A percentile compares a stretch with the other conserved stretches of the same genome.
Evolutionary conservation across 2,113 vertebrate genomes (phyloP).

Genomic region (Monopterus albus): DNA sequence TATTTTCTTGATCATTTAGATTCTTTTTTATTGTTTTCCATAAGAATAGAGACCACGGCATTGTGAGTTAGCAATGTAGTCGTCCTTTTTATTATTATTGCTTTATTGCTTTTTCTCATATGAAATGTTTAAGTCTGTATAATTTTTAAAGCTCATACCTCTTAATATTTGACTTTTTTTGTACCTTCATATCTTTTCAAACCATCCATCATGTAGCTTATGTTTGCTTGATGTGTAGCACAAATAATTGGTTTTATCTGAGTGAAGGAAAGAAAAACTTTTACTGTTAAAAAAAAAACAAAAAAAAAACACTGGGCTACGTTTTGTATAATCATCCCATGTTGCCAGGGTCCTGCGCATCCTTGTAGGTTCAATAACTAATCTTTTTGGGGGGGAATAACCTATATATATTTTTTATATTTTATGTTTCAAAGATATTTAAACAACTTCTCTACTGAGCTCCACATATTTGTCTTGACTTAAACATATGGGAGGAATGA

Average conservation of each 20-base stretch:
- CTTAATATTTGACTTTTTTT: conserved; percentile 62
- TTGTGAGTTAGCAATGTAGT: conserved; percentile 81
- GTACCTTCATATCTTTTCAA: conserved; percentile 66
- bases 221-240: conserved; percentile 67
- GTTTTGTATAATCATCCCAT: conserved; percentile 56
- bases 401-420: conserved; percentile 22
- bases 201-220: conserved; percentile 68
- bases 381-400: conserved; percentile 30
- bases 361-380: conserved; percentile 29
- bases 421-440: conserved; percentile 38
- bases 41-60: conserved; percentile 80
- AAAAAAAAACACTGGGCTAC: conserved; percentile 65
- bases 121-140: conserved; percentile 63
- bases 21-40: conserved; percentile 68
- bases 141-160: conserved; percentile 75
- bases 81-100: conserved; percentile 63
- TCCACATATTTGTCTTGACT: conserved; percentile 28
- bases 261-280: conserved; percentile 56
- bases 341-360: conserved; percentile 59
- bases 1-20: conserved; percentile 60
- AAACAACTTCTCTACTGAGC: conserved; percentile 30
- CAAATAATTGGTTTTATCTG: conserved; percentile 67
- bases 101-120: conserved; percentile 46
- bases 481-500: conserved; percentile 30
- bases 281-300: conserved; percentile 42